Evolutionary conservation across 2,888 invertebrate genomes (phyloP), one percentile per base, ranked within the genome.

Genomic region (Dasysyrphus albostriatus): DNA sequence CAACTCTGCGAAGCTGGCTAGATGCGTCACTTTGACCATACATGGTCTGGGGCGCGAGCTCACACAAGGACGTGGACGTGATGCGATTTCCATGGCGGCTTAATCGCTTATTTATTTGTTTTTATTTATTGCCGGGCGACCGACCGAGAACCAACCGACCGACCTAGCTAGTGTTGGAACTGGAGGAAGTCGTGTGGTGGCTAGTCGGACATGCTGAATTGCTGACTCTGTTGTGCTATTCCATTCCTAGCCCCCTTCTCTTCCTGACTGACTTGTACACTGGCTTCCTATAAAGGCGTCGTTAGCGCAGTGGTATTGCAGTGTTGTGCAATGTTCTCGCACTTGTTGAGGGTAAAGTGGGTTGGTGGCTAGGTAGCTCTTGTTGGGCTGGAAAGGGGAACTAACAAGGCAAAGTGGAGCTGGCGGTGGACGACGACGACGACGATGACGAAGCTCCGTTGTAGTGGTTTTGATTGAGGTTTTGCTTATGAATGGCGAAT

Each of bases 81-180:
- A 83, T 75, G 87, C 83, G 83, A 87, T 87, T 87, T 83, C 87
- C 75, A 83, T 87, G 87, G 87, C 75, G 75, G 75, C 78, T 83
- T 87, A 83, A 87, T 87, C 78, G 87, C 83, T 87, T 87, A 83
- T 87, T 87, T 87, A 87, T 87, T 87, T 87, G 87, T 87, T 83
- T 87, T 83, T 87, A 83, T 83, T 87, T 87, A 87, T 83, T 83
- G 58, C 74, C 72, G 32, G 42, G 74, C 69, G 74, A 70, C 42
- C 54, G 32, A 54, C 54, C 29, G n/a, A 54, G 49, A 72, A 65
- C n/a, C 56, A 16, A 39, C 59, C 37, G 24, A 29, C 37, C 19
- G 24, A 29, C 37, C 19, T 29, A 49, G 24, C 54, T 47, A 16
- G 42, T 14, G 32, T 54, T 34, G 69, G 54, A 54, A 54, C 54